Evolutionary conservation across 2,888 invertebrate genomes (phyloP).

Genomic region (Thymelicus lineola): DNA sequence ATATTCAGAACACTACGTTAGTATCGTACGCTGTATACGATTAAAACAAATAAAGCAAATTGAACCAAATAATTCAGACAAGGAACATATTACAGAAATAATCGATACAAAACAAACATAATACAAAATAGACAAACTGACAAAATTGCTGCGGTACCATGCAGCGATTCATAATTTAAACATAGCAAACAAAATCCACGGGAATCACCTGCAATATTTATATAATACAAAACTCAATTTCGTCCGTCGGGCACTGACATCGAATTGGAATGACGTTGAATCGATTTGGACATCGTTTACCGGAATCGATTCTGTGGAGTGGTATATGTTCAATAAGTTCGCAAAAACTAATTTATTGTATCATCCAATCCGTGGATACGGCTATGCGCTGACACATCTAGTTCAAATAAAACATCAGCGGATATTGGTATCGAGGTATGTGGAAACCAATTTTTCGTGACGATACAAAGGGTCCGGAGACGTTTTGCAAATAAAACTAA

Average conservation of each 20-base stretch:
- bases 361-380: slow-evolving; percentile 28
- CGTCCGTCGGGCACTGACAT: slow-evolving; percentile 17
- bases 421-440: slow-evolving; percentile 12
- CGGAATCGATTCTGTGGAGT: slow-evolving; percentile 22
- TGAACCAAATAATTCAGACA: no score
- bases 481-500: slow-evolving; percentile 61
- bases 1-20: no score
- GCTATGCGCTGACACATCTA: slow-evolving; percentile 29
- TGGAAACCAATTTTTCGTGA: slow-evolving; percentile 66
- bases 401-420: slow-evolving; percentile 15
- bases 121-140: slow-evolving; percentile 5
- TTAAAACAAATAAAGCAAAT: no score
- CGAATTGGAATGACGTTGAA: slow-evolving; percentile 27
- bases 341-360: slow-evolving; percentile 31
- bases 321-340: slow-evolving; percentile 19
- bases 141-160: slow-evolving; percentile 29
- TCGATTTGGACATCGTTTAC: slow-evolving; percentile 32
- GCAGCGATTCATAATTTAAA: slow-evolving; percentile 35
- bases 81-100: no score
- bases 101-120: no score
- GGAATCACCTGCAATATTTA: slow-evolving; percentile 35
- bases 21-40: no score
- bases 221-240: slow-evolving; percentile 35
- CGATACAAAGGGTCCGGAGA: slow-evolving; percentile 54
- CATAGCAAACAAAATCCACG: slow-evolving; percentile 33